Base-by-base conservation (phyloP, 2,113 vertebrate genomes). In the Castor canadensis region DNA sequence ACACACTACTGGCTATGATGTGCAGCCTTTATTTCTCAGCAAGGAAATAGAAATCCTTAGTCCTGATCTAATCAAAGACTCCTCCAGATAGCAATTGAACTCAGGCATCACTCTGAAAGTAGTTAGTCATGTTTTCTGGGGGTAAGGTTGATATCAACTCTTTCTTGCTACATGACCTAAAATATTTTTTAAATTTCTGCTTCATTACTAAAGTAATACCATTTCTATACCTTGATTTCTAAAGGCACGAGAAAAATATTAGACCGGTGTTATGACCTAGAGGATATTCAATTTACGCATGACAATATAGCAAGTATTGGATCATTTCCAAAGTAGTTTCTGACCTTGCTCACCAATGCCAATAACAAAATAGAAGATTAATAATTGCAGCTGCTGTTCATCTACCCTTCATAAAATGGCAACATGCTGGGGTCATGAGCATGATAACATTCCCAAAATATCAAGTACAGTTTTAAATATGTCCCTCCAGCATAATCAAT, bases 151-250 rank as follows among this genome's bases (percentile, higher is more conserved):
- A 45, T 72, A 40, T 35, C 47, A 15, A 40, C 6, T 67, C 9
- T 85, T 96, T 20, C 11, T 43, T 67, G 20, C 7, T 95, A 16
- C 17, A 62, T 13, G 24, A 40, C 5, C 3, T 77, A 80, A 88
- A 95, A 86, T 94, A 1, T 28, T 75, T 72, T n/a, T 47, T 52
- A 83, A n/a, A 35, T 6, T 93, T 95, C 94, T 87, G 6, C 20
- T 66, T 67, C 6, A 64, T 66, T 86, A 69, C 9, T 62, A 52
- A 88, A 82, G 40, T 72, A 85, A 76, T 62, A 47, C 7, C 12
- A 30, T 54, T 72, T 62, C n/a, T 69, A 79, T 30, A 56, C 16
- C 1, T 6, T 54, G 45, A 71, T 28, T 3, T 67, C 40, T 81
- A 15, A 1, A 38, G 13, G 45, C 77, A 52, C 40, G 20, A 84